phyloP scores from a whole-genome alignment of 2,888 invertebrate species.

The Margaritifera margaritifera region DNA sequence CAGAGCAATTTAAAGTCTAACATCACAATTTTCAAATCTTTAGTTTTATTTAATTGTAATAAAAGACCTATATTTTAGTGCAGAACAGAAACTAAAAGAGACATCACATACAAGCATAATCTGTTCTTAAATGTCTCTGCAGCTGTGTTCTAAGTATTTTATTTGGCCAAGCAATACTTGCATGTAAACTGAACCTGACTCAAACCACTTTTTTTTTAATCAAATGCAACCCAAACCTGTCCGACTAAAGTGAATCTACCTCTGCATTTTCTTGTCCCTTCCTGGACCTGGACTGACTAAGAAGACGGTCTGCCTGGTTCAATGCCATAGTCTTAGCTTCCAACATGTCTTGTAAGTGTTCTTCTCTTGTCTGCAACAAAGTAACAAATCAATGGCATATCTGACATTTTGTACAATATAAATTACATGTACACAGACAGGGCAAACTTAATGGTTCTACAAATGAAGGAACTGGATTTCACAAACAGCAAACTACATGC shows the following conservation, averaged over 20 bases:
- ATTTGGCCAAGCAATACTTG: background rate
- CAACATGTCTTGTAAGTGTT: constrained; percentile 71
- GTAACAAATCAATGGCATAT: too few relatives aligned
- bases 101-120: too few relatives aligned
- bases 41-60: background rate
- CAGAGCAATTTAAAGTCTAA: background rate
- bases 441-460: too few relatives aligned
- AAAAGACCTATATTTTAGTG: background rate
- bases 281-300: constrained; percentile 65
- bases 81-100: too few relatives aligned
- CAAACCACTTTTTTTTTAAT: background rate
- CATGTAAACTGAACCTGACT: background rate
- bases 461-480: too few relatives aligned
- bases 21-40: too few relatives aligned
- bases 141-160: background rate
- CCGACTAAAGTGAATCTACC: constrained; percentile 41
- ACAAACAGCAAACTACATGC: too few relatives aligned
- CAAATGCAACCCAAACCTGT: too few relatives aligned
- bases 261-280: constrained; percentile 67
- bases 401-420: too few relatives aligned
- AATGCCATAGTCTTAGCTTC: constrained; percentile 71
- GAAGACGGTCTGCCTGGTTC: constrained; percentile 71
- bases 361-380: constrained; percentile 64
- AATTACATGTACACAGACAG: too few relatives aligned
- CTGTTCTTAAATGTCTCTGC: background rate